phyloP scores from a whole-genome alignment of 2,797 vertebrate genomes.

The Podarcis lilfordi region DNA sequence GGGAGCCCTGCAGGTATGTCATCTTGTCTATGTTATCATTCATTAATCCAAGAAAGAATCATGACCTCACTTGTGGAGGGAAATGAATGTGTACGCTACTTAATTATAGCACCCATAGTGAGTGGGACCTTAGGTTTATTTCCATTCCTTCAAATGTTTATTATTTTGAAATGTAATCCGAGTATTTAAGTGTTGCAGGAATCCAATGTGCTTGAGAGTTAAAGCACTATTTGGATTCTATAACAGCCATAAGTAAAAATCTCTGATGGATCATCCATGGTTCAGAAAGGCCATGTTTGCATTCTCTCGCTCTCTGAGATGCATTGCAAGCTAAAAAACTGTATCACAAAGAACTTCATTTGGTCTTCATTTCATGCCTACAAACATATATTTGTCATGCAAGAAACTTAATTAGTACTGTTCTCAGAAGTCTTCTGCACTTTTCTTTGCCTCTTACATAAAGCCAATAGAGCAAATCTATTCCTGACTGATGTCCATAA shows the following conservation, averaged over 20 bases:
- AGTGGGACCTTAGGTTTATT: conserved; percentile 11
- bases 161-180: not conserved
- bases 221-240: not conserved
- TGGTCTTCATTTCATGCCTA: not conserved
- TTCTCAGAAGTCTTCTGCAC: not conserved
- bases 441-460: too few relatives aligned
- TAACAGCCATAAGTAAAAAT: not conserved
- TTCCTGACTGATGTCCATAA: not conserved
- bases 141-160: not conserved
- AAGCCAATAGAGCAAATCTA: not conserved
- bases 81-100: conserved; percentile 54
- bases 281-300: not conserved
- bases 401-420: not conserved
- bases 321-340: not conserved
- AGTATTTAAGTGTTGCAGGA: not conserved
- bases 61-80: conserved; percentile 30
- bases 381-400: not conserved
- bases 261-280: not conserved
- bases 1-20: conserved; percentile 41
- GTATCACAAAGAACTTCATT: not conserved
- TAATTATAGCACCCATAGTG: conserved; percentile 19
- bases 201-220: not conserved
- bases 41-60: conserved; percentile 38
- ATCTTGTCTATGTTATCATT: conserved; percentile 52
- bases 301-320: too few relatives aligned